Base-by-base conservation (phyloP, 2,797 vertebrate genomes). In the Trachurus trachurus region DNA sequence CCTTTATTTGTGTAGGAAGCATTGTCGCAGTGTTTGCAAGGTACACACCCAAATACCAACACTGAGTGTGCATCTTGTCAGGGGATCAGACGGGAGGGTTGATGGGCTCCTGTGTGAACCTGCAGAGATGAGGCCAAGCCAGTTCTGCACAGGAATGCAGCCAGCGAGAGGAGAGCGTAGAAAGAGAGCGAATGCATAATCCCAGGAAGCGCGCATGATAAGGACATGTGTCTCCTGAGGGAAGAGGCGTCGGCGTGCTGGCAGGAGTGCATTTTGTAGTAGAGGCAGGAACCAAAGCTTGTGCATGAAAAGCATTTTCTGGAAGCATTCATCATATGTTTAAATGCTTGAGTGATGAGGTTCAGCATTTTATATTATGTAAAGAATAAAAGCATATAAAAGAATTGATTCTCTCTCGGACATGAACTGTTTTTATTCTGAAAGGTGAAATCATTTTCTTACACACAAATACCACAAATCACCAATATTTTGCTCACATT, bases 51-150 rank as follows among this genome's bases (percentile, higher is more conserved):
- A 78, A 80, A 85, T 76, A 82, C 74, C 40, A 72, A 54, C 61
- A 60, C 12, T 13, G 22, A 62, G 42, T 60, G 66, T 47, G 63
- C 52, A 22, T 70, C 22, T 45, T 79, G 57, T 78, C 81, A 83
- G 47, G 54, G 65, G 64, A 78, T 66, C 61, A 60, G 76, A 74
- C 79, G 62, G 74, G 34, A 64, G 45, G 56, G 49, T 31, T 68
- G 58, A 65, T 62, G 44, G 62, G 71, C 74, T 85, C 86, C 68
- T 90, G 89, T 88, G 86, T 83, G 49, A 52, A 88, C 90, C 68
- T 91, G 90, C 78, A 80, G 19, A 59, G 61, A 80, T 71, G 83
- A 87, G 61, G 72, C 13, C 5, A 40, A 34, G 71, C 70, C 75
- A 83, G 54, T 44, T 40, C 67, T 71, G 69, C 70, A 40, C 62